Evolutionary conservation across 2,113 vertebrate species (phyloP), one percentile per base, ranked within the genome.

Genomic region (Corythoichthys intestinalis): DNA sequence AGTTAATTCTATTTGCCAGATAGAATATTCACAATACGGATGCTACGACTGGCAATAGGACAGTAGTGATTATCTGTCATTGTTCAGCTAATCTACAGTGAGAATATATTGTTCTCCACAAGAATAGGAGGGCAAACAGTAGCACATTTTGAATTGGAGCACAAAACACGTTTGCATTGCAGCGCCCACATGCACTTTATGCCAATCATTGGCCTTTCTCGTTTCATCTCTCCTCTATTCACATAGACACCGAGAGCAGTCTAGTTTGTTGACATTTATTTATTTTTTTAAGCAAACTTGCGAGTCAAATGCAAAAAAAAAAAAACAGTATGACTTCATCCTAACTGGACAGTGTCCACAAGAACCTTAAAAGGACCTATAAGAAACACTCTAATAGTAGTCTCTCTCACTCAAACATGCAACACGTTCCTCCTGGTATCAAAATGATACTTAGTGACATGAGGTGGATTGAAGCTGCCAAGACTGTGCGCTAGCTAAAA

Each of bases 41-140:
- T 47, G 34, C 66, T 66, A 78, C 77, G 85, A 80, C 72, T 28
- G 71, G 15, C 70, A 57, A 39, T 17, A 53, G 47, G 48, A 88
- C 71, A 80, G 83, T 81, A 50, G 78, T 72, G 76, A 86, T 87
- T 76, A 90, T 76, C 77, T 39, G 56, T 80, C 80, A 87, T 88
- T 87, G 83, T 88, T 88, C 66, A 50, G 78, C 47, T 85, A 84
- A 88, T 88, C 86, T 79, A 65, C 79, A 73, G 78, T 69, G 83
- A 78, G 58, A 83, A 80, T 65, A 46, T 9, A n/a, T 63, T 63
- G 61, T 47, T 63, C 11, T 47, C 20, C 11, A 14, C 17, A 15
- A 63, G n/a, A 47, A 63, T 63, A 13, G 44, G 17, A 44, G 61
- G 61, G 41, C 65, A 67, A 34, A 64, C 65, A 47, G 41, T 47